Evolutionary conservation across 2,888 invertebrate species (phyloP).

Genomic region (Deilephila porcellus): DNA sequence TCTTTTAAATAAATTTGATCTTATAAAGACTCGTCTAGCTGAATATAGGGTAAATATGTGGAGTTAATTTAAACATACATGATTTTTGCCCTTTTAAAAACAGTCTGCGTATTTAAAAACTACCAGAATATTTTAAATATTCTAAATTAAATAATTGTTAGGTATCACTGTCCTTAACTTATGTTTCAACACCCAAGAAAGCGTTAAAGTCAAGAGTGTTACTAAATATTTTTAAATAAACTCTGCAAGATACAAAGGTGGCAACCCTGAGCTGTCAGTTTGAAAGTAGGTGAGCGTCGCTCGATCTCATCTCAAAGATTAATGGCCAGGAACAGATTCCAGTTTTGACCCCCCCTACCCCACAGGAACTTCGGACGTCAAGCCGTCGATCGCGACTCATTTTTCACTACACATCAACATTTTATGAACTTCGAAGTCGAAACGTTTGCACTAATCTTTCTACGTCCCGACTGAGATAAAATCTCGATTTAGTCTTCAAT

Average conservation of each 20-base stretch:
- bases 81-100: too few relatives aligned
- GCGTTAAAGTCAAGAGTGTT: too few relatives aligned
- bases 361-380: neutral
- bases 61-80: too few relatives aligned
- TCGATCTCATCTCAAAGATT: conserved; percentile 31
- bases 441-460: conserved; percentile 23
- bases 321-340: conserved; percentile 27
- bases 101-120: too few relatives aligned
- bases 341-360: conserved; percentile 19
- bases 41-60: too few relatives aligned
- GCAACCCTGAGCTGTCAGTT: conserved; percentile 19
- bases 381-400: conserved; percentile 26
- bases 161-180: too few relatives aligned
- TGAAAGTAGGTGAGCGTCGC: conserved; percentile 1
- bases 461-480: conserved; percentile 17
- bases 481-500: conserved; percentile 17
- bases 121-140: too few relatives aligned
- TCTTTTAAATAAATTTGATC: too few relatives aligned
- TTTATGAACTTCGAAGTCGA: conserved; percentile 27
- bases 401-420: conserved; percentile 31
- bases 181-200: too few relatives aligned
- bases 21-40: too few relatives aligned
- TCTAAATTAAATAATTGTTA: too few relatives aligned
- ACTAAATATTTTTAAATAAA: neutral
- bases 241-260: neutral